Evolutionary conservation across 2,113 vertebrate genomes (phyloP).

Genomic region (Urocitellus parryii): DNA sequence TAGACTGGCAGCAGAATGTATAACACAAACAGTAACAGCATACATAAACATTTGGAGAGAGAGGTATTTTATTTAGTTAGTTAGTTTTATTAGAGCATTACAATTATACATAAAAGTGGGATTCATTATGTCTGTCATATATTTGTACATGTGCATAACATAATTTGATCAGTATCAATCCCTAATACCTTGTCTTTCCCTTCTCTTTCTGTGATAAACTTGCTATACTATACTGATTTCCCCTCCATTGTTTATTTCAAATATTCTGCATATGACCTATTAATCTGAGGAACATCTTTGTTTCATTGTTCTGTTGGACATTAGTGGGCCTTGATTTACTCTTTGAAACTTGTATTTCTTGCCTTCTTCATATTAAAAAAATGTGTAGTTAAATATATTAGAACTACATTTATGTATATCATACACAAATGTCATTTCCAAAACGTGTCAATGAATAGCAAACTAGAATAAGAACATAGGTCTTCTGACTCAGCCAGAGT

Average conservation of each 20-base stretch:
- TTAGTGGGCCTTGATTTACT: background rate
- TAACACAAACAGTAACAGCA: background rate
- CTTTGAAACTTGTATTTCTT: slow-evolving; percentile 24
- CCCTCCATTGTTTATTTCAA: background rate
- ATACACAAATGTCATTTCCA: background rate
- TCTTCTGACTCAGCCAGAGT: background rate
- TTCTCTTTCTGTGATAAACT: too few relatives aligned
- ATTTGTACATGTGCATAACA: too few relatives aligned
- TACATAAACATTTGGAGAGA: background rate
- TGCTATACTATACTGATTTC: too few relatives aligned
- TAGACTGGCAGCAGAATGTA: background rate
- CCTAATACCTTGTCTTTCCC: too few relatives aligned
- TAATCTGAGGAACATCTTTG: slow-evolving; percentile 33
- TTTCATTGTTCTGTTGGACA: background rate
- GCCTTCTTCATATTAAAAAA: slow-evolving; percentile 12
- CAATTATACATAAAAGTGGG: too few relatives aligned
- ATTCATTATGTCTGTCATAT: too few relatives aligned
- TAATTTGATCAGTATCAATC: too few relatives aligned
- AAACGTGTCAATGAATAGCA: background rate
- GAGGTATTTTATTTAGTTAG: background rate
- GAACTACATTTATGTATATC: background rate
- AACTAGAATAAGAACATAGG: background rate
- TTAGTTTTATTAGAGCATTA: too few relatives aligned
- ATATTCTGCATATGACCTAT: background rate
- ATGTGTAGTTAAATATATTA: background rate